Evolutionary conservation across 2,888 invertebrate species (phyloP), one percentile per base, ranked within the genome.

Genomic region (Apodemia zela): DNA sequence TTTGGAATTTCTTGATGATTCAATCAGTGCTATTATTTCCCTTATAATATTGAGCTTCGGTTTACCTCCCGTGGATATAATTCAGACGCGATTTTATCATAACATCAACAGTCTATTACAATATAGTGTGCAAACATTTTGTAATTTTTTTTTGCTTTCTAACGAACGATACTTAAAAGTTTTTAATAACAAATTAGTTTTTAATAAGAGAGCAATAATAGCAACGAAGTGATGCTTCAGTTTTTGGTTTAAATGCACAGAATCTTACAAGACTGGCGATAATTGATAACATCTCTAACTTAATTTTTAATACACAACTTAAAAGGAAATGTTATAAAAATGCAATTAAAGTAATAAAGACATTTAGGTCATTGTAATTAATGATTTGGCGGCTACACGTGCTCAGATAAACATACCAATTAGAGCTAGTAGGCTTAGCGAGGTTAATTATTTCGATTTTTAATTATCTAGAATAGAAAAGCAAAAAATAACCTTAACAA

Each of bases 391-490:
- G 18, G 54, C 25, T 54, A 25, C 13, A 54, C 21, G 10, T 13
- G 21, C 51, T 51, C 18, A 51, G 51, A 51, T 54, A 54, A 54
- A 54, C 25, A 54, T 25, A 25, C 42, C 42, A 42, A 42, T 42
- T 42, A 42, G 42, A 42, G 25, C 6, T 54, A 15, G 54, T 54
- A 25, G 54, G 54, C 54, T 25, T 13, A 13, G 18, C 54, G 54
- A 54, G 54, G 54, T 18, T 49, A 49, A 49, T 54, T 25, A 25
- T 54, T 21, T 21, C 6, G 21, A 25, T 54, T 54, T 42, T 54
- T 25, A 54, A 54, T 54, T 25, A 54, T 54, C 54, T 54, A 54
- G 54, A 13, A 54, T 54, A 25, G 11, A 54, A 21, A 54, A 54
- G 11, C 25, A 54, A 54, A 54, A 54, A 54, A 25, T 21, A 21